phyloP scores from a whole-genome alignment of 2,113 vertebrate genomes.

The Neogale vison region DNA sequence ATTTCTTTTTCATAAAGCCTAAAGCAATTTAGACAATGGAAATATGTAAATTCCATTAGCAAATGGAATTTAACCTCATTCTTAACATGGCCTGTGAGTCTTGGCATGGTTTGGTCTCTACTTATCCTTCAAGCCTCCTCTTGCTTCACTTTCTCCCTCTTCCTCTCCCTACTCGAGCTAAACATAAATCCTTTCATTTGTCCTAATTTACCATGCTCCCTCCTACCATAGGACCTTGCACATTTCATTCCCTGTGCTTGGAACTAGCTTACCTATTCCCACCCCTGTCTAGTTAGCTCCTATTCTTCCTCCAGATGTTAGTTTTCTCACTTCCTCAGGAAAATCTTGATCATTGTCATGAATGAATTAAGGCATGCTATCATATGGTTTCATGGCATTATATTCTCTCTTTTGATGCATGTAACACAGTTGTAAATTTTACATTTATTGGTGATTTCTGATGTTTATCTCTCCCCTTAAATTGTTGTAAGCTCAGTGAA shows the following conservation, averaged over 20 bases:
- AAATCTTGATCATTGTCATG: background rate
- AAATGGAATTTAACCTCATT: background rate
- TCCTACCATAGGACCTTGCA: background rate
- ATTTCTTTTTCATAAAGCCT: background rate
- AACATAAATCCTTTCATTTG: background rate
- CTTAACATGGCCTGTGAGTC: background rate
- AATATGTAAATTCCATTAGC: background rate
- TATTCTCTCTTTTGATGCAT: background rate
- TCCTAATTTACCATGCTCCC: background rate
- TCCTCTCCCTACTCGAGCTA: background rate
- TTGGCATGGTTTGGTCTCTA: background rate
- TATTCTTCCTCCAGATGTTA: background rate
- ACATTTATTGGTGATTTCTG: background rate
- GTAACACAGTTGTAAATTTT: background rate
- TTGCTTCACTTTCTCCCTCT: background rate
- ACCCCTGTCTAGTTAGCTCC: background rate
- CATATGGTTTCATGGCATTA: background rate
- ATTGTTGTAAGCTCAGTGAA: background rate
- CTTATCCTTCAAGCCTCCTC: background rate
- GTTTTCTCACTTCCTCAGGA: background rate
- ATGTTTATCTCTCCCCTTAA: background rate
- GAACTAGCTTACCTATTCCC: background rate
- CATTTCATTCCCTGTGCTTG: background rate
- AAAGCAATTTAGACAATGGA: background rate
- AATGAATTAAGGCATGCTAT: background rate